Evolutionary conservation across 2,888 invertebrate genomes (phyloP).

Genomic region (Mamestra brassicae): DNA sequence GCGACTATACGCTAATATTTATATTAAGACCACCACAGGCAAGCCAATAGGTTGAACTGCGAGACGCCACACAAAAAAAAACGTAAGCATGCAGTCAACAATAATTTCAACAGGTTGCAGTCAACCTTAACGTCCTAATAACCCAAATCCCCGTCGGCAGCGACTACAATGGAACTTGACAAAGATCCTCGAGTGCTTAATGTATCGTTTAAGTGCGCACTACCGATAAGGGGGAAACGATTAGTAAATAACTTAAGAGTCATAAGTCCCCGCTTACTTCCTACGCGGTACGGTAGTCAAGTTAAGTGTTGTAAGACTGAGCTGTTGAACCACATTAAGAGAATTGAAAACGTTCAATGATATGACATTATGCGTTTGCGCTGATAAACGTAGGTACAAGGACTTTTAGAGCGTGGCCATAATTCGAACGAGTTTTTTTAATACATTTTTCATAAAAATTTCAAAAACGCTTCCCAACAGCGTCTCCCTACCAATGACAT

Average conservation of each 20-base stretch:
- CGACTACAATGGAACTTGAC: conserved; percentile 32
- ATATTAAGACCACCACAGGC: no score
- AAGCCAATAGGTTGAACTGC: no score
- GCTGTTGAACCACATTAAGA: not conserved
- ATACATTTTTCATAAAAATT: no score
- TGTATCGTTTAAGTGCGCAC: conserved; percentile 53
- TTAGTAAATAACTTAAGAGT: conserved; percentile 52
- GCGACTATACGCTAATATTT: no score
- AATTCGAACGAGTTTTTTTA: no score
- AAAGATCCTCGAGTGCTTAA: conserved; percentile 46
- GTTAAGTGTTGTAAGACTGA: conserved; percentile 36
- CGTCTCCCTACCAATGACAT: no score
- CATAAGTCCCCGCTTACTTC: conserved; percentile 45
- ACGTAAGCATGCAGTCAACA: not conserved
- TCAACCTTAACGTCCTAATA: conserved; percentile 11
- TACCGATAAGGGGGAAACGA: conserved; percentile 43
- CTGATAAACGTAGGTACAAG: no score
- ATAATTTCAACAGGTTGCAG: conserved; percentile 10
- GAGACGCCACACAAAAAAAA: no score
- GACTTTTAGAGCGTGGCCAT: no score
- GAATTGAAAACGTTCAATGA: conserved; percentile 11
- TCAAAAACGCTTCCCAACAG: no score
- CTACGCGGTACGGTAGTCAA: conserved; percentile 45
- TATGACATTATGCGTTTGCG: conserved; percentile 12
- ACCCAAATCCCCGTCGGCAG: conserved; percentile 29